Evolutionary conservation across 2,888 invertebrate species (phyloP), one percentile per base, ranked within the genome.

Genomic region (Drosophila engyochracea): DNA sequence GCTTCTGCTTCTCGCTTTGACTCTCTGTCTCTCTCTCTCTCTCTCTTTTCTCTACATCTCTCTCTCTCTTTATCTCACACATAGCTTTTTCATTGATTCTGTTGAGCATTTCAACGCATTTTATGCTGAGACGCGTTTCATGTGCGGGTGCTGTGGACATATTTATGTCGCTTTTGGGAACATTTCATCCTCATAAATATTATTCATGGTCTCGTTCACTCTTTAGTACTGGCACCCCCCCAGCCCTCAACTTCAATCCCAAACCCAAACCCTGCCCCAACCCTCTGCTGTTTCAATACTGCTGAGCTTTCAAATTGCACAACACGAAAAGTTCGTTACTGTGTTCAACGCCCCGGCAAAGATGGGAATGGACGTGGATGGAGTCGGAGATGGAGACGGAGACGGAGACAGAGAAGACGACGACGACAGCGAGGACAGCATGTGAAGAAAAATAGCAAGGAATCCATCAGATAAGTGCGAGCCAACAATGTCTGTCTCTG

Each of bases 141-240:
- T 90, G 85, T 91, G 91, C 92, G 92, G 87, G 91, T 92, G 91
- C 85, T 92, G 91, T 87, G 89, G 92, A 92, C 92, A 92, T 92
- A 91, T 92, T 92, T 92, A 92, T 92, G 91, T 91, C 91, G 90
- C 91, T 90, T 91, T 86, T 92, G 91, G 91, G 91, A 92, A 90
- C 92, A 91, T 92, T 92, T 91, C 92, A 91, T 91, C 79, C 91
- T 90, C 92, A 92, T 92, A 92, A 92, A 92, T 91, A 92, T 92
- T 91, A 88, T 91, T 92, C 91, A 92, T 92, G 79, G 71, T 78
- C 86, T 77, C 83, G 75, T 83, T 79, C 79, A 70, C 84, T 89
- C 89, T 82, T 82, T 68, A 72, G 83, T 61, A 77, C 53, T 16
- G 22, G 53, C 31, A 31, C 9, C 70, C 47, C 3, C 22, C 47